Conservation (phyloP, 2,113 vertebrate species). For the Trematomus loennbergii region DNA sequence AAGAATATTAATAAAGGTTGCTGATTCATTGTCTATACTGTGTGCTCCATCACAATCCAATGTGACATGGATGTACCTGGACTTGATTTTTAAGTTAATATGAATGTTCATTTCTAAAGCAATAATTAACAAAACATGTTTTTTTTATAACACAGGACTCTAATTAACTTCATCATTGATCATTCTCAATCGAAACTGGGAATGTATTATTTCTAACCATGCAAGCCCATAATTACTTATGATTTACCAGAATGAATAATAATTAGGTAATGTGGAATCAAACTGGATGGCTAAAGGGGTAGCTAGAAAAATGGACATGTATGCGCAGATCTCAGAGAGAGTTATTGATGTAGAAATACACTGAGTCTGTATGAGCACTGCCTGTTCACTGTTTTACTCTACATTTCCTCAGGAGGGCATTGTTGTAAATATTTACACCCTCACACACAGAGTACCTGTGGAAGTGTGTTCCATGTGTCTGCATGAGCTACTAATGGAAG, state of each 20-base stretch:
- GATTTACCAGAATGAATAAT: constrained; percentile 13
- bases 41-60: neutral
- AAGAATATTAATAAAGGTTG: neutral
- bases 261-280: neutral
- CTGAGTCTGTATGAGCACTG: constrained; percentile 7
- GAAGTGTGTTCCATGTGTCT: neutral
- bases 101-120: no score
- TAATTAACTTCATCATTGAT: constrained; percentile 6
- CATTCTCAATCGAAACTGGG: neutral
- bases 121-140: neutral
- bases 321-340: neutral
- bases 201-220: constrained; percentile 20
- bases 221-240: neutral
- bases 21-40: neutral
- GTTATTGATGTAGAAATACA: constrained; percentile 8
- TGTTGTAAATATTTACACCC: constrained; percentile 61
- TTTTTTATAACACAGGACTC: neutral
- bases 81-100: no score
- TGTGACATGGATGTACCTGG: neutral
- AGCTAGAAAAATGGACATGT: neutral
- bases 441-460: constrained; percentile 12
- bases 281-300: neutral
- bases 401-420: constrained; percentile 71
- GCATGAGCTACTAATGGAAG: neutral
- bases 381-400: constrained; percentile 49